Conservation (phyloP, 2,888 invertebrate species). For the Ethmia dodecea region DNA sequence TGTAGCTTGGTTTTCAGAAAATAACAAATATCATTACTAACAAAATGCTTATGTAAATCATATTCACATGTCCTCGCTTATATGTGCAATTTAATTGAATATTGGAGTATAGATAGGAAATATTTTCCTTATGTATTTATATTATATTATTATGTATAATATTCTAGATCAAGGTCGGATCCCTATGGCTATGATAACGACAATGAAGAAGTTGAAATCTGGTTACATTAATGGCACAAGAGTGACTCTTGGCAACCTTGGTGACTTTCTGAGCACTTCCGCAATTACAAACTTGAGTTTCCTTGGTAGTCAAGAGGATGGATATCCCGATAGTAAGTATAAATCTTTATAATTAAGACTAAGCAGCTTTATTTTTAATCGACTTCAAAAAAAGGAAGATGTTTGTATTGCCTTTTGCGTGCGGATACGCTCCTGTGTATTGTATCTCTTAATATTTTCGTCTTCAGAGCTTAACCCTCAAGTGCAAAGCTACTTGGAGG, state of each 20-base stretch:
- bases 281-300: slow-evolving; percentile 98
- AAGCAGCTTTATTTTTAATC: no score
- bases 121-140: no score
- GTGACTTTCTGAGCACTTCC: slow-evolving; percentile 97
- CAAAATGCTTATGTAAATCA: no score
- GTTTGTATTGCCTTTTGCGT: no score
- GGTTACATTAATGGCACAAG: slow-evolving; percentile 99
- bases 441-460: neutral
- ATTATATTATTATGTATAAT: neutral
- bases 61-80: no score
- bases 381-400: no score
- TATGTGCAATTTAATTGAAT: no score
- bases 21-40: no score
- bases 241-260: slow-evolving; percentile 95
- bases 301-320: slow-evolving; percentile 94
- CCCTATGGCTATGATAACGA: slow-evolving; percentile 96
- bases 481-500: slow-evolving; percentile 92
- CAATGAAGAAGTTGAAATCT: slow-evolving; percentile 98
- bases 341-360: no score
- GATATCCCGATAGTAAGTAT: slow-evolving; percentile 90
- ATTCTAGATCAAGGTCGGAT: slow-evolving; percentile 91
- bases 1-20: no score
- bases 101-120: no score
- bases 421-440: no score
- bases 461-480: slow-evolving; percentile 84